Conservation (phyloP, 2,113 vertebrate species). For the Macaca nemestrina region DNA sequence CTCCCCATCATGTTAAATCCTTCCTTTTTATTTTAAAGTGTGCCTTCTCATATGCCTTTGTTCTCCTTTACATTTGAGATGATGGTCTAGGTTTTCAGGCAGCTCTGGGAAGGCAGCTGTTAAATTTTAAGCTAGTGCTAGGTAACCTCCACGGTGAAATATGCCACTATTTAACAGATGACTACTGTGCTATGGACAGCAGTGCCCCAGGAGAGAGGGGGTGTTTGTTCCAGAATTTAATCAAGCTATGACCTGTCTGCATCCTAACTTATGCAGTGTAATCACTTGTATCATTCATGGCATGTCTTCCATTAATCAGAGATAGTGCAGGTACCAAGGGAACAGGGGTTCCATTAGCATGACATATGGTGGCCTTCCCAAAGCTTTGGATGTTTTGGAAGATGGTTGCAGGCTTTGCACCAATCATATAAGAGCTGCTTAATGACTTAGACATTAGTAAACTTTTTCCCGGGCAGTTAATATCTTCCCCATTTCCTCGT, state of each 20-base stretch:
- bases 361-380: slow-evolving; percentile 69
- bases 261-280: slow-evolving; percentile 54
- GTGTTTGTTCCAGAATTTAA: slow-evolving; percentile 67
- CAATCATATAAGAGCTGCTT: slow-evolving; percentile 3
- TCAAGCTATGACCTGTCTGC: slow-evolving; percentile 66
- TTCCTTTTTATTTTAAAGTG: slow-evolving; percentile 2
- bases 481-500: not conserved
- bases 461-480: not conserved
- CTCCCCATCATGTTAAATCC: not conserved
- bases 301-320: slow-evolving; percentile 78
- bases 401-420: slow-evolving; percentile 22
- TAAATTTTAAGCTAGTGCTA: slow-evolving; percentile 47
- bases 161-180: slow-evolving; percentile 47
- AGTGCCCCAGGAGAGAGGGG: slow-evolving; percentile 39
- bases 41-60: not conserved
- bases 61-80: slow-evolving; percentile 2
- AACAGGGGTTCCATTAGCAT: slow-evolving; percentile 55
- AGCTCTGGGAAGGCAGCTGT: slow-evolving; percentile 12
- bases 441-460: slow-evolving; percentile 12
- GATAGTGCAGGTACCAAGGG: slow-evolving; percentile 40
- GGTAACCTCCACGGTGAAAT: slow-evolving; percentile 29
- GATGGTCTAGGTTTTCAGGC: not conserved
- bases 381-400: slow-evolving; percentile 47
- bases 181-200: not conserved
- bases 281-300: slow-evolving; percentile 72